Evolutionary conservation across 1,140 invertebrate species (phyloP), one percentile per base, ranked within the genome.

Genomic region (Drosophila persimilis): DNA sequence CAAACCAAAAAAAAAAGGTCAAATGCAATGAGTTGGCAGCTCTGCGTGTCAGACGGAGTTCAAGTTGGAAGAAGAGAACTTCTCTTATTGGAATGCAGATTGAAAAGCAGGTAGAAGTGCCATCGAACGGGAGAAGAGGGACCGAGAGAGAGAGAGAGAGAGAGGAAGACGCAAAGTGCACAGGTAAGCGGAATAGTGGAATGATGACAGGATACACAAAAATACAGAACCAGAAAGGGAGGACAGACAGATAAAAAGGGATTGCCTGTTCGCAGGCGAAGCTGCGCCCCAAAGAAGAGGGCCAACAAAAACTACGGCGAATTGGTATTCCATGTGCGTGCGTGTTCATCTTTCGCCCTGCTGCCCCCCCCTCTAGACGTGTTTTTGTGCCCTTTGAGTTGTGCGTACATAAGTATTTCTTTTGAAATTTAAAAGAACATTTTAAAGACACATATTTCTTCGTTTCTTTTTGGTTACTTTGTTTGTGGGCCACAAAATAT

Each of bases 81-180:
- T 39, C 35, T 85, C 81, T 81, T 80, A 85, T 85, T 86, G 86
- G 83, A 86, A 86, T 81, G 80, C 77, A 65, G 54, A 73, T 48
- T 45, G 53, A 45, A 50, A 35, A 17, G 39, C 77, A 88, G 81
- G 83, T 88, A 85, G 74, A 81, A 74, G 35, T 39, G 35, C 35
- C 35, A 13, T 39, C 35, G 20, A 62, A 77, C 59, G 43, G 24
- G 26, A 7, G 1, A 45, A n/a, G 11, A 20, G 26, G 54, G 62
- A 20, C 31, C 45, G 43, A n/a, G 57, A 61, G 52, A 57, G 45
- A 63, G 31, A 4, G 4, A 61, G 9, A 26, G 7, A 61, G 15
- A 46, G 17, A 47, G 35, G 71, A 46, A 58, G 48, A 77, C 74
- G 74, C 59, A 78, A 80, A 80, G 72, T 70, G 63, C 54, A 84